phyloP scores from a whole-genome alignment of 2,797 vertebrate genomes.

The Sebastes aleutianus region DNA sequence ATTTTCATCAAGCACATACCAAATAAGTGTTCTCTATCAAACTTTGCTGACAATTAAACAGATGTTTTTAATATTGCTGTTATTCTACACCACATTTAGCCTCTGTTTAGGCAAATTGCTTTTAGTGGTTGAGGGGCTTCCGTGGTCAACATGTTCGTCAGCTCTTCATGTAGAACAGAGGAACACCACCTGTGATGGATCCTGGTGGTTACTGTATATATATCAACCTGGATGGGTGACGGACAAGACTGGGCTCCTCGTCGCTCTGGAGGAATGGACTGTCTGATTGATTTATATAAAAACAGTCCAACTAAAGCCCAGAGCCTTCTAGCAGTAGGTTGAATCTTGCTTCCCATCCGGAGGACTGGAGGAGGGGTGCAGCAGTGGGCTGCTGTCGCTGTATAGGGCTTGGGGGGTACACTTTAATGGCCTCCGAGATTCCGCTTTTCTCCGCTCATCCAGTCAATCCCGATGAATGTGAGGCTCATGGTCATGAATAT shows the following conservation, averaged over 20 bases:
- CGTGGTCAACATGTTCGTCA: conserved; percentile 30
- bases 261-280: conserved; percentile 34
- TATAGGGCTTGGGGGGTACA: background rate
- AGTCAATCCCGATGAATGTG: conserved; percentile 87
- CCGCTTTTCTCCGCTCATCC: conserved; percentile 82
- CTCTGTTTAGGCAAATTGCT: background rate
- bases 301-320: conserved; percentile 46
- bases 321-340: conserved; percentile 43
- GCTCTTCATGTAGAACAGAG: conserved; percentile 20
- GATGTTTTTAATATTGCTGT: background rate
- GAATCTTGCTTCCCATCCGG: conserved; percentile 24
- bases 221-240: background rate
- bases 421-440: conserved; percentile 82
- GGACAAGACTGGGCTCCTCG: conserved; percentile 10
- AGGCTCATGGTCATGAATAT: conserved; percentile 90
- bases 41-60: conserved; percentile 1
- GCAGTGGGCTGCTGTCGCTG: conserved; percentile 26
- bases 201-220: background rate
- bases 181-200: conserved; percentile 3
- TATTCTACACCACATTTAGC: conserved; percentile 6
- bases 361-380: conserved; percentile 7
- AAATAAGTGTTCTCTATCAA: background rate
- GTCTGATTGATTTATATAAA: conserved; percentile 34
- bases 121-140: conserved; percentile 19
- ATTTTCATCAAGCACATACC: background rate